Evolutionary conservation across 2,888 invertebrate species (phyloP).

Genomic region (Diarsia rubi): DNA sequence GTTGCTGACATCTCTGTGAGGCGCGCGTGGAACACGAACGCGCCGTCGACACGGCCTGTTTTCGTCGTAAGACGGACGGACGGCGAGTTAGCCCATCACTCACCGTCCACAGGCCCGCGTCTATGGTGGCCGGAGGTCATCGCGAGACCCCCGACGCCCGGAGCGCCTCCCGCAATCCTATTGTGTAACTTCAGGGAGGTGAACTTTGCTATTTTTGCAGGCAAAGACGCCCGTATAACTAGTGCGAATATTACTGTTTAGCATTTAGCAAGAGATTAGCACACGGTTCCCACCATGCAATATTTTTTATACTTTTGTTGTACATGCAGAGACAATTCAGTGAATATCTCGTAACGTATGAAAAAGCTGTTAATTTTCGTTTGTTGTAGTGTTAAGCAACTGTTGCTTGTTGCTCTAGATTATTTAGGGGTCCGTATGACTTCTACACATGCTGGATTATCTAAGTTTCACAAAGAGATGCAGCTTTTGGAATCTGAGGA

Average conservation of each 20-base stretch:
- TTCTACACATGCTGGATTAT: neutral
- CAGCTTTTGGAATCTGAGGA: too few species aligned
- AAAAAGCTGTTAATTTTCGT: conserved; percentile 32
- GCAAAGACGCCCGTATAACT: neutral
- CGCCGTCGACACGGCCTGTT: too few species aligned
- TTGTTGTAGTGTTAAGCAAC: conserved; percentile 38
- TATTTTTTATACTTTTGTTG: conserved; percentile 38
- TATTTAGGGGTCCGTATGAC: conserved; percentile 12
- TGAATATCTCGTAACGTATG: conserved; percentile 30
- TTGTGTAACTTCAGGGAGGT: too few species aligned
- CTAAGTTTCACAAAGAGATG: neutral
- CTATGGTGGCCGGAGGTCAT: too few species aligned
- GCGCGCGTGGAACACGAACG: too few species aligned
- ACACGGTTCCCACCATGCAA: conserved; percentile 52
- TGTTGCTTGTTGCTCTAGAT: conserved; percentile 23
- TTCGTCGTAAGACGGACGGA: too few species aligned
- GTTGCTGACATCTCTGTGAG: too few species aligned
- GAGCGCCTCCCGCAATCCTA: too few species aligned
- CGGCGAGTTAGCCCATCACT: too few species aligned
- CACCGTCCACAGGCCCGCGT: too few species aligned
- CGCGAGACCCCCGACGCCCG: too few species aligned
- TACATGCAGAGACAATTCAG: conserved; percentile 59
- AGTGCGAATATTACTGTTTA: conserved; percentile 6
- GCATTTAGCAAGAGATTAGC: conserved; percentile 48
- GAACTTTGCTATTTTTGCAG: neutral